Base-by-base conservation (phyloP, 2,113 vertebrate genomes). In the Oceanodroma tethys region DNA sequence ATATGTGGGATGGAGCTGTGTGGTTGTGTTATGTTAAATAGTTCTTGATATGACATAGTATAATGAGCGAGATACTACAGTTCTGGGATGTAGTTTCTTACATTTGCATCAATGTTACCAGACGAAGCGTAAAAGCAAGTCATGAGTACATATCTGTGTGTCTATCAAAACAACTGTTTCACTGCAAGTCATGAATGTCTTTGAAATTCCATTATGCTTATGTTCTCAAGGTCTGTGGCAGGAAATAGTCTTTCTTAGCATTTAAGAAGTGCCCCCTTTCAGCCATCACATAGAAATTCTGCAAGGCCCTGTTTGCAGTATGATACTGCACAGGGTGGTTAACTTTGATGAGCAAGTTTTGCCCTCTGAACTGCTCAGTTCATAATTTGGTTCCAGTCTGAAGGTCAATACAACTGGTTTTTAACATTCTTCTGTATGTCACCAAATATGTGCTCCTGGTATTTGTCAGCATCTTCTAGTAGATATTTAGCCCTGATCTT, bases 31-130 rank as follows among this genome's bases (percentile, higher is more conserved):
- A 7, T 11, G 10, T 59, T 71, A 66, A 76, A 27, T 55, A 1
- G n/a, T 36, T 86, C 22, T 59, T 71, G 52, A 30, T 79, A 42
- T 0, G 16, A 12, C 0, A 0, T 29, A 42, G 26, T 52, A 14
- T 48, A 36, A 30, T 62, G 16, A 43, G n/a, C 4, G 4, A 59
- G 17, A 20, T 47, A 13, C 15, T 80, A 11, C 19, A 38, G 43
- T 91, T 75, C 9, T 90, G 38, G 16, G 6, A 14, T 82, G n/a
- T 74, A 30, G 23, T 43, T 89, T 18, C 9, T 55, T 76, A 60
- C 20, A 13, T 63, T 32, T 67, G 12, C 20, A 70, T 88, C n/a
- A 19, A 2, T 60, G 16, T 65, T 88, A 16, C 0, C 36, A 70
- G 29, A 45, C 16, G 3, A 79, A 82, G 25, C 9, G 6, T 90